Conservation (phyloP, 2,113 vertebrate species). For the Lophura nycthemera region DNA sequence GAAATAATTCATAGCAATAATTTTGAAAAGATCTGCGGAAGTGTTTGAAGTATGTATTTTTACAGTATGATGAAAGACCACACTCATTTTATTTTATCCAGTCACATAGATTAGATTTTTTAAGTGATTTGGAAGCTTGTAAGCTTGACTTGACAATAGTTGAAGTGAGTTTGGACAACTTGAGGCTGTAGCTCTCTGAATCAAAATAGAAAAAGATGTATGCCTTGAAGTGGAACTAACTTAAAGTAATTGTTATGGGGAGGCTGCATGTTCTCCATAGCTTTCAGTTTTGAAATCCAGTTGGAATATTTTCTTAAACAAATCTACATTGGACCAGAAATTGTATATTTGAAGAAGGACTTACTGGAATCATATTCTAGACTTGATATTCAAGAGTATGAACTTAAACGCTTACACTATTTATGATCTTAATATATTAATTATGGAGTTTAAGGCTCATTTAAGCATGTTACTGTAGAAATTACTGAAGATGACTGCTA, state of each 20-base stretch:
- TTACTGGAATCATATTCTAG: not conserved
- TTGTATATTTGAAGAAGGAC: not conserved
- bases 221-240: not conserved
- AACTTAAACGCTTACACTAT: not conserved
- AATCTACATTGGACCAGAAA: not conserved
- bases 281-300: constrained; percentile 6
- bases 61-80: not conserved
- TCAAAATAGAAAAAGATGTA: not conserved
- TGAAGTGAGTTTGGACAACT: not conserved
- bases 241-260: not conserved
- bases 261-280: not conserved
- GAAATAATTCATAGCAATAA: not conserved
- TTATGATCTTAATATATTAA: not conserved
- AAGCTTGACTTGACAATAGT: not conserved
- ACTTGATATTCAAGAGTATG: not conserved
- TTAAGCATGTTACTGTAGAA: not conserved
- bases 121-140: not conserved
- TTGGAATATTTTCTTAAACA: constrained; percentile 50
- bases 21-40: not conserved
- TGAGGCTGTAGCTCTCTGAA: not conserved
- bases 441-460: not conserved
- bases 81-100: not conserved
- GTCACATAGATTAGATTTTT: not conserved
- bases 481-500: not conserved
- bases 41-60: not conserved